Conservation (phyloP, 2,797 vertebrate genomes). For the Gymnocypris eckloni region DNA sequence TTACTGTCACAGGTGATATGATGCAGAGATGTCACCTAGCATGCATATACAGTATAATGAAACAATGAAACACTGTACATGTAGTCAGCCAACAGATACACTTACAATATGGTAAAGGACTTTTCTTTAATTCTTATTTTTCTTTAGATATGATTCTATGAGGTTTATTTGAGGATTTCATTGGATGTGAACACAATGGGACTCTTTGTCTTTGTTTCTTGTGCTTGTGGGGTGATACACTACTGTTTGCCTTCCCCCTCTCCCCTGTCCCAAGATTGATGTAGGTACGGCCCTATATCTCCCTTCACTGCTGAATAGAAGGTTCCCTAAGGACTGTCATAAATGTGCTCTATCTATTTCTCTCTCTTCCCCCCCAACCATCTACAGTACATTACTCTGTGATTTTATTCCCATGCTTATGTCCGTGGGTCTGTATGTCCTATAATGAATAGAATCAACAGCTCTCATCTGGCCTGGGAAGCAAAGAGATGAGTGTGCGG, state of each 20-base stretch:
- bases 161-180: slow-evolving; percentile 6
- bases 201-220: slow-evolving; percentile 44
- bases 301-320: slow-evolving; percentile 39
- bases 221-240: slow-evolving; percentile 24
- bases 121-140: not conserved
- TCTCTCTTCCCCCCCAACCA: slow-evolving; percentile 1
- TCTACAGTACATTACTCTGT: slow-evolving; percentile 28
- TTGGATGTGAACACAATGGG: slow-evolving; percentile 52
- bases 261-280: slow-evolving; percentile 47
- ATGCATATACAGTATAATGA: not conserved
- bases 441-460: slow-evolving; percentile 41
- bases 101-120: not conserved
- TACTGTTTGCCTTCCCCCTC: slow-evolving; percentile 19
- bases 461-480: slow-evolving; percentile 30
- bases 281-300: slow-evolving; percentile 21
- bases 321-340: slow-evolving; percentile 40
- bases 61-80: not conserved
- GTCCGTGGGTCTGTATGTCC: slow-evolving; percentile 30
- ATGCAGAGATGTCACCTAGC: not conserved
- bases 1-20: not conserved
- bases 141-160: not conserved
- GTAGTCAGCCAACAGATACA: not conserved
- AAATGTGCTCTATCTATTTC: slow-evolving; percentile 35
- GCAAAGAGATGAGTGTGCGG: slow-evolving; percentile 61
- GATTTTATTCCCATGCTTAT: slow-evolving; percentile 40